Conservation (phyloP, 1,140 invertebrate genomes). For the Bilobella aurantiaca region DNA sequence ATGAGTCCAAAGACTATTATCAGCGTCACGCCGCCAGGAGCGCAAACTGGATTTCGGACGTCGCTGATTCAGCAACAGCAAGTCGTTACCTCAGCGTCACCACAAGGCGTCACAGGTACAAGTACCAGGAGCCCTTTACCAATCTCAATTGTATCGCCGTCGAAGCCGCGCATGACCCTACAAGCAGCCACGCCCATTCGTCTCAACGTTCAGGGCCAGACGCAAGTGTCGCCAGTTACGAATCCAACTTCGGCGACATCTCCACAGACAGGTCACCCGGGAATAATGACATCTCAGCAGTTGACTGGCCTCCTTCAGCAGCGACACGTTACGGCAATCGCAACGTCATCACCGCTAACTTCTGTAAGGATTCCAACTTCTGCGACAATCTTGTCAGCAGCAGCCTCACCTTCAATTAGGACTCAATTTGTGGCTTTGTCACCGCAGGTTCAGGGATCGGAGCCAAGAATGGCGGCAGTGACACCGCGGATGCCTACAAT, state of each 20-base stretch:
- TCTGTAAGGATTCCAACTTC: too few relatives aligned
- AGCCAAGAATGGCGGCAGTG: background rate
- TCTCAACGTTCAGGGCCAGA: too few relatives aligned
- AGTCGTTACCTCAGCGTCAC: background rate
- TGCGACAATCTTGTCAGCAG: too few relatives aligned
- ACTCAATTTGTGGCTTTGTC: too few relatives aligned
- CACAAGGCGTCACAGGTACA: too few relatives aligned
- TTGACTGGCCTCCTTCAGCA: background rate
- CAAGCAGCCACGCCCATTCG: background rate
- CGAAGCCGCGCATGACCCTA: conserved; percentile 5
- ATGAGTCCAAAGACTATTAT: background rate
- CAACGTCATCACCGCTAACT: too few relatives aligned
- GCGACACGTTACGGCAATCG: too few relatives aligned
- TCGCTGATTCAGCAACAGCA: background rate
- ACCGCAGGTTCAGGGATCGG: too few relatives aligned
- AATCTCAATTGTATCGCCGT: conserved; percentile 28
- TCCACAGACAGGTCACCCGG: background rate
- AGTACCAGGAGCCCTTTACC: conserved; percentile 8
- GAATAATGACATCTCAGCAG: background rate
- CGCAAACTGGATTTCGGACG: background rate
- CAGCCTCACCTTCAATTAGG: too few relatives aligned
- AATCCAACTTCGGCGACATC: conserved; percentile 2
- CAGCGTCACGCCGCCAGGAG: background rate
- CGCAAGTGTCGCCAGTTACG: conserved; percentile 16
- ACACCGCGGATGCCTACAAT: background rate